Evolutionary conservation across 2,797 vertebrate genomes (phyloP).

Genomic region (Aldrovandia affinis): DNA sequence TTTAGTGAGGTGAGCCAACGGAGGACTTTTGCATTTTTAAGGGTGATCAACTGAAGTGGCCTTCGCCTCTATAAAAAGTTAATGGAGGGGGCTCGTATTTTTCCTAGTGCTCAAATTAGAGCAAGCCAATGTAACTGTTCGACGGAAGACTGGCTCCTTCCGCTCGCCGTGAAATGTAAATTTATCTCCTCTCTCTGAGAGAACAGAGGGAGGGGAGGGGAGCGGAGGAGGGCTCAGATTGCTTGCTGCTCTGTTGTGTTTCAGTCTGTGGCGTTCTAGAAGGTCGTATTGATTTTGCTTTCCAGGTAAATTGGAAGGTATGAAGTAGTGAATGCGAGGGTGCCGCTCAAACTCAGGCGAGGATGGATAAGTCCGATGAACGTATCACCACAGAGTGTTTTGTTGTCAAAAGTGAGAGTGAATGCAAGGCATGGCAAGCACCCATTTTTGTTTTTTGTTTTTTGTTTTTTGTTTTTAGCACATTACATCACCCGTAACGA

Average conservation of each 20-base stretch:
- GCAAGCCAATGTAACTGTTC: background rate
- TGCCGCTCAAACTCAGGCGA: conserved; percentile 38
- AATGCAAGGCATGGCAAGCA: conserved; percentile 29
- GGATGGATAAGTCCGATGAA: conserved; percentile 36
- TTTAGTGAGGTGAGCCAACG: background rate
- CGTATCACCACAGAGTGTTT: background rate
- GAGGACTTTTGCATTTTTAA: background rate
- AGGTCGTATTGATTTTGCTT: conserved; percentile 41
- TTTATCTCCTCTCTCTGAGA: background rate
- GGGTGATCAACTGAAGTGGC: background rate
- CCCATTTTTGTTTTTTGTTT: too few relatives aligned
- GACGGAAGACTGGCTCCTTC: background rate
- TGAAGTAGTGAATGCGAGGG: conserved; percentile 47
- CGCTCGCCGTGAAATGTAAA: background rate
- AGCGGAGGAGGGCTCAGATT: background rate
- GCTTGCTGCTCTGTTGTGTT: background rate
- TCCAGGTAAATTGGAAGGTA: conserved; percentile 72
- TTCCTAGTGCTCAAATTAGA: background rate
- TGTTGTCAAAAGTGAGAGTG: conserved; percentile 3
- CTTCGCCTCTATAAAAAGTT: background rate
- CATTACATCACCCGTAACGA: conserved; percentile 7
- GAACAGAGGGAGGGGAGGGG: background rate
- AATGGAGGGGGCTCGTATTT: background rate
- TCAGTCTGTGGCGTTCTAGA: conserved; percentile 14
- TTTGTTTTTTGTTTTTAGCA: too few relatives aligned